phyloP scores from a whole-genome alignment of 1,140 invertebrate species.

The Proctacanthus coquilletti region DNA sequence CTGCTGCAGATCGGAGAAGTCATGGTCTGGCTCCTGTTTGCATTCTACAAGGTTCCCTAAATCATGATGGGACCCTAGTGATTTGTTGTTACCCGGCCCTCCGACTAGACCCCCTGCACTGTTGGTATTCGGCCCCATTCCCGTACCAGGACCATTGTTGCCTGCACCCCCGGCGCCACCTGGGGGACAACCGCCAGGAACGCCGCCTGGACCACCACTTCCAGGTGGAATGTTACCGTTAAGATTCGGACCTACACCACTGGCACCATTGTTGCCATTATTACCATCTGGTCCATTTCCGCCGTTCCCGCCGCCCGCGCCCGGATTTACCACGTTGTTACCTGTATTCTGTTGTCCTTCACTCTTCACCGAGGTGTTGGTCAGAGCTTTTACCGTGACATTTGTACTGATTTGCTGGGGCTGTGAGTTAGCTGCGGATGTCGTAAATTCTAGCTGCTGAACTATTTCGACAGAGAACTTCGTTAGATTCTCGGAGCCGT shows the following conservation, averaged over 20 bases:
- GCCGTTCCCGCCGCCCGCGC: slow-evolving; percentile 16
- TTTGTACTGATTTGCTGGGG: slow-evolving; percentile 83
- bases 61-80: slow-evolving; percentile 25
- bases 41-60: slow-evolving; percentile 55
- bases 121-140: not conserved
- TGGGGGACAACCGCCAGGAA: not conserved
- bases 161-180: not conserved
- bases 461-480: slow-evolving; percentile 84
- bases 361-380: slow-evolving; percentile 67
- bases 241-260: slow-evolving; percentile 8
- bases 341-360: slow-evolving; percentile 41
- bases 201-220: not conserved
- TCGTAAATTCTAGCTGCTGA: slow-evolving; percentile 75
- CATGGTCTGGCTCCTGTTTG: slow-evolving; percentile 70
- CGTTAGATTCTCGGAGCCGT: slow-evolving; percentile 43
- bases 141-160: not conserved
- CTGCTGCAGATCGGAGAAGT: slow-evolving; percentile 67
- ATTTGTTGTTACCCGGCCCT: slow-evolving; percentile 9
- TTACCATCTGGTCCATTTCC: slow-evolving; percentile 17
- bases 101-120: too few relatives aligned
- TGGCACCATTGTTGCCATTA: slow-evolving; percentile 17
- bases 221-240: slow-evolving; percentile 10
- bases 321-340: slow-evolving; percentile 10
- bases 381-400: slow-evolving; percentile 78
- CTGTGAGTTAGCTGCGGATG: slow-evolving; percentile 61